Conservation (phyloP, 2,888 invertebrate species). For the Phortica okadai region DNA sequence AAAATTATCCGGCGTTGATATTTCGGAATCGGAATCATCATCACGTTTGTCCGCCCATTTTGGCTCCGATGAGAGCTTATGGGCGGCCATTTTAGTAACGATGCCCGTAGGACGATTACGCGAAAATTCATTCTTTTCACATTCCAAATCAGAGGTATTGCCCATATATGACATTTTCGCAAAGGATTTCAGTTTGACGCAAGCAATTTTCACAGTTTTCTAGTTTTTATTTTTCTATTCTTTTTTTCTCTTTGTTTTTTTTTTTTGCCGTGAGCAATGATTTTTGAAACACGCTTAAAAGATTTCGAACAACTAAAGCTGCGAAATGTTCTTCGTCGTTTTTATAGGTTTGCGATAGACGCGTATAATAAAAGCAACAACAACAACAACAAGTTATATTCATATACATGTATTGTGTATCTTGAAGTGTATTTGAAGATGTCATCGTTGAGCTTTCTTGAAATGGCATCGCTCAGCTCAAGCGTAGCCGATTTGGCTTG, state of each 20-base stretch:
- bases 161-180: conserved; percentile 74
- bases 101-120: conserved; percentile 67
- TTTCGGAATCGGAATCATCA: conserved; percentile 89
- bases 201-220: background rate
- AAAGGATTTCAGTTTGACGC: background rate
- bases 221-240: conserved; percentile 11
- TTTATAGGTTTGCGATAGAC: conserved; percentile 56
- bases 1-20: conserved; percentile 86
- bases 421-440: no score
- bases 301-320: conserved; percentile 65
- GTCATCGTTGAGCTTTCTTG: no score
- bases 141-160: conserved; percentile 75
- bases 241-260: background rate
- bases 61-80: conserved; percentile 72
- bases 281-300: conserved; percentile 46
- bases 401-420: no score
- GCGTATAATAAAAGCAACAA: background rate
- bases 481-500: background rate
- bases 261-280: conserved; percentile 31
- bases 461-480: no score
- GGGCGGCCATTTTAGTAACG: conserved; percentile 72
- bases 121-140: conserved; percentile 73
- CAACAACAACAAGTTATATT: conserved; percentile 27
- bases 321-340: conserved; percentile 51
- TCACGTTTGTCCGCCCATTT: conserved; percentile 77